Evolutionary conservation across 2,888 invertebrate genomes (phyloP), one percentile per base, ranked within the genome.

Genomic region (Cephus pulcher): DNA sequence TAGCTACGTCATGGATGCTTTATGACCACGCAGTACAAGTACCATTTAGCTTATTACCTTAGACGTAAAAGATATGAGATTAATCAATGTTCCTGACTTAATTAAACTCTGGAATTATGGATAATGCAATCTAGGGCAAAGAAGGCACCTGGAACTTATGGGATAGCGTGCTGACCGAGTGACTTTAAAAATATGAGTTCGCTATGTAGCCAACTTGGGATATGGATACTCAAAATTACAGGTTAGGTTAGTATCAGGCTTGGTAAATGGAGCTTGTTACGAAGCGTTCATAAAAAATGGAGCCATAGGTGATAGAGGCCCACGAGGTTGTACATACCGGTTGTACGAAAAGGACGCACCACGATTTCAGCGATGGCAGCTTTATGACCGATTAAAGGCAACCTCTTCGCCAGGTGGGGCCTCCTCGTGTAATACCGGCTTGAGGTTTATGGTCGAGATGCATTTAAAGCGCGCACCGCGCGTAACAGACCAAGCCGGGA

Each of bases 211-310:
- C 56, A 83, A 84, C 85, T 85, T 85, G 85, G 85, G 80, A 82
- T 80, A 79, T 81, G 81, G 83, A 85, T 86, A 77, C 80, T 80
- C 82, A 78, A 86, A 86, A 86, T 86, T 84, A 81, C 86, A 76
- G 86, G 85, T 79, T 85, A 71, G 76, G 74, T 68, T 78, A 80
- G 76, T 82, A 82, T 79, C 77, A 79, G 78, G 80, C 78, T 83
- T 82, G 86, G 84, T 86, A 86, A 86, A 85, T 84, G 85, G 84
- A 77, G 76, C 85, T 86, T 83, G 86, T 86, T 86, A 85, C 83
- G 71, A 71, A 12, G 71, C 71, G 71, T 71, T 32, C 12, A 12
- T 71, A 71, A 71, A 74, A 74, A 74, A 30, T 30, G 74, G 35
- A 56, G 56, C 56, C 56, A 56, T 56, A 56, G 56, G 56, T 56